A percentile compares a stretch with the other conserved stretches of the same genome.
These are phyloP conservation scores for Triplophysa bombifrons DNA, from an alignment of 2,797 vertebrate genomes.

Conservation along the genomic window DNA sequence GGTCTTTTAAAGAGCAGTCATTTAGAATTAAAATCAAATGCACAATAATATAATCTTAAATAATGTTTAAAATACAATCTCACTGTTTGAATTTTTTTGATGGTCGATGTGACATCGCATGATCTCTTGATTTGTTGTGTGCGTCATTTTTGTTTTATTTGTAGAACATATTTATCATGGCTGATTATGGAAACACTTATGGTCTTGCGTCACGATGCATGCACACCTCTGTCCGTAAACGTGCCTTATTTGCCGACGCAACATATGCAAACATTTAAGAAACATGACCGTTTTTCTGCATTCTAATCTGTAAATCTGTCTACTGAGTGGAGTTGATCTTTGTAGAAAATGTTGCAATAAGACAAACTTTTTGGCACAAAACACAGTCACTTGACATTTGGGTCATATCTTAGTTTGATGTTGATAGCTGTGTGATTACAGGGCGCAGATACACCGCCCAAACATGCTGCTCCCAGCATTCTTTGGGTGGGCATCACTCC, in stretches of 20 bases:
- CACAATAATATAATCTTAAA: too few relatives aligned
- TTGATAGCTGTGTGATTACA: slow-evolving; percentile 42
- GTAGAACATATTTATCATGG: neutral
- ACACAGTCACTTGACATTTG: slow-evolving; percentile 22
- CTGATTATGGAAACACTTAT: too few relatives aligned
- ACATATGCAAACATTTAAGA: neutral
- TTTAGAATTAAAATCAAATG: neutral
- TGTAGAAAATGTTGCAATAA: neutral
- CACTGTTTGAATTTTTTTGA: too few relatives aligned
- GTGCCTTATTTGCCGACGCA: too few relatives aligned
- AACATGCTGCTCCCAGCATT: slow-evolving; percentile 42
- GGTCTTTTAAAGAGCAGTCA: neutral
- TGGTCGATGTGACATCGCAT: neutral
- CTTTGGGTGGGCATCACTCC: slow-evolving; percentile 63
- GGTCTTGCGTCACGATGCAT: too few relatives aligned
- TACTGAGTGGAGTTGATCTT: neutral
- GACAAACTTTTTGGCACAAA: neutral
- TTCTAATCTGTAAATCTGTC: slow-evolving; percentile 9
- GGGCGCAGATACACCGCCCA: slow-evolving; percentile 8
- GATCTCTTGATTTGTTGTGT: neutral
- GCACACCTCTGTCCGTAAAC: too few relatives aligned
- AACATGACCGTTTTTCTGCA: neutral
- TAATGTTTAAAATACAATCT: too few relatives aligned
- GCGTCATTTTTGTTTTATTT: neutral
- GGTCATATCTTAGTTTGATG: slow-evolving; percentile 44